Percentiles rank a stretch among this genome's conserved stretches.
Conservation (phyloP, 2,888 invertebrate genomes). For the Drosophila kambysellisi region DNA sequence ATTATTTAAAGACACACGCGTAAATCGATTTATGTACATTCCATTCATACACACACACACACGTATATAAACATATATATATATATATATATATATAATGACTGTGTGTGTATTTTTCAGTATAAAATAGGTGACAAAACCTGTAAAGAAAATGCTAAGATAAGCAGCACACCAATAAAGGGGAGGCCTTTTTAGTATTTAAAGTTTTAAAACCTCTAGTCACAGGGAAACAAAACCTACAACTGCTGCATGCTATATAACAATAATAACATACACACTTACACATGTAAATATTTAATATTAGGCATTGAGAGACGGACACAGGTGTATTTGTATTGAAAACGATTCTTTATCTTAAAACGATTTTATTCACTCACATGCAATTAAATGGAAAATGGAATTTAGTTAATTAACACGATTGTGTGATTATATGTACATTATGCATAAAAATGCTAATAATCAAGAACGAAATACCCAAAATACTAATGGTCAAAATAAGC, state of each 20-base stretch:
- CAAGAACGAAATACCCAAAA: conserved; percentile 1
- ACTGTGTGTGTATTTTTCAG: conserved; percentile 13
- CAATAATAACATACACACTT: conserved; percentile 23
- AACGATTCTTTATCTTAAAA: conserved; percentile 34
- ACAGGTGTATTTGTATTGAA: conserved; percentile 32
- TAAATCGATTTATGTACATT: conserved; percentile 10
- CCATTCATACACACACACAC: not conserved
- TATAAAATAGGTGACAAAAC: conserved; percentile 38
- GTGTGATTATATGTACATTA: not conserved
- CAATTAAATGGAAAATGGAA: conserved; percentile 18
- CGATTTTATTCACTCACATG: conserved; percentile 43
- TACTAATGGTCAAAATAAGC: conserved; percentile 22
- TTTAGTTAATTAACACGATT: not conserved
- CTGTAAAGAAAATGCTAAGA: conserved; percentile 38
- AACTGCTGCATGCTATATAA: conserved; percentile 9
- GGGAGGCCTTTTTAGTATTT: conserved; percentile 13
- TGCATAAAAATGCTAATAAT: not conserved
- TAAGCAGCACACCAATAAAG: conserved; percentile 12
- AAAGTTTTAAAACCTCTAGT: conserved; percentile 5
- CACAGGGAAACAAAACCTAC: conserved; percentile 7
- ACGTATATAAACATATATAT: not conserved
- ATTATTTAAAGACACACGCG: conserved; percentile 9
- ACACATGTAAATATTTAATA: conserved; percentile 18
- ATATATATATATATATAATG: not conserved
- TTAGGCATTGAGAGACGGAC: conserved; percentile 3